These are phyloP conservation scores for Mercenaria mercenaria DNA, from an alignment of 1,140 invertebrate species.

Conservation along the genomic window DNA sequence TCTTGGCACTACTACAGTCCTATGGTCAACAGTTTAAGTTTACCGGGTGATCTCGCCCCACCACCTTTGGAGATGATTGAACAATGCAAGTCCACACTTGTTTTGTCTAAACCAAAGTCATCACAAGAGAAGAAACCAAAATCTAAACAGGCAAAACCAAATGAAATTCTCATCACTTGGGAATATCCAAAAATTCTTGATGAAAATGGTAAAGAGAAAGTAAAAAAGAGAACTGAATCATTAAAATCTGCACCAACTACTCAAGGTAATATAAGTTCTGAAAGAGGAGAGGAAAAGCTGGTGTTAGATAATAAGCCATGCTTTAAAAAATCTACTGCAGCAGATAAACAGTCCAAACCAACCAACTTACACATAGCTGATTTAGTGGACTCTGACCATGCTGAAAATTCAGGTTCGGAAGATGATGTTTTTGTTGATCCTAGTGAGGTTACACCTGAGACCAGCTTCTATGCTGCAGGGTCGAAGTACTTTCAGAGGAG, in stretches of 20 bases:
- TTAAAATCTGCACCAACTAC: not conserved
- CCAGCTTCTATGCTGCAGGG: conserved; percentile 51
- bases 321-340: conserved; percentile 73
- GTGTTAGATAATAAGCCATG: conserved; percentile 77
- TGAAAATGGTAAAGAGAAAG: not conserved
- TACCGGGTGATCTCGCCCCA: conserved; percentile 71
- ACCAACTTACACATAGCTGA: conserved; percentile 68
- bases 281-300: conserved; percentile 76
- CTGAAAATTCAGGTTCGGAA: conserved; percentile 66
- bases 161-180: conserved; percentile 7
- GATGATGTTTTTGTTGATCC: conserved; percentile 75
- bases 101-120: conserved; percentile 19
- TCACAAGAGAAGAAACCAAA: not conserved
- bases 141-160: not conserved
- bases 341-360: conserved; percentile 68
- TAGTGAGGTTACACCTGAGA: conserved; percentile 49
- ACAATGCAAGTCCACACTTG: conserved; percentile 58
- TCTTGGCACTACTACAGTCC: conserved; percentile 64
- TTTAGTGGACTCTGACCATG: conserved; percentile 63
- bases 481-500: conserved; percentile 62
- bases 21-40: conserved; percentile 52
- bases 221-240: conserved; percentile 32
- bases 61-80: conserved; percentile 77
- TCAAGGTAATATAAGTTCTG: conserved; percentile 63
- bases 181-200: conserved; percentile 57